Base-by-base conservation (phyloP, 2,888 invertebrate species). In the Trachelus stipa region DNA sequence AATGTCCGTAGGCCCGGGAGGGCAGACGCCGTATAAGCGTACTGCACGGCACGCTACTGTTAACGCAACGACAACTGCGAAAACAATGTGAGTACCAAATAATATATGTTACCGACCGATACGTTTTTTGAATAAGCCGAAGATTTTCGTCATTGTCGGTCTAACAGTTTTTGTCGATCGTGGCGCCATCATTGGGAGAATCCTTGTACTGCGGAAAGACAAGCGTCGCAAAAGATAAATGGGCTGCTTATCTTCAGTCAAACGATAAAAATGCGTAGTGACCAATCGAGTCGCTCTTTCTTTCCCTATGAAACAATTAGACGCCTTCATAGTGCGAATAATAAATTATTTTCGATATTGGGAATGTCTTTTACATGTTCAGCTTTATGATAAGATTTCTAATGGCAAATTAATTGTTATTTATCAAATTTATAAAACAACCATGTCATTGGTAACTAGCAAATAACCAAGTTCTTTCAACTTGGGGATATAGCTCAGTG, bases 401-500 rank as follows among this genome's bases (percentile, higher is more conserved):
- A 56, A 56, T 56, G 23, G 2, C 9, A 23, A 9, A 23, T 3
- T 35, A 12, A 23, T 56, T 23, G 23, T 6, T 15, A 40, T 40
- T 15, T 2, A 40, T 15, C 40, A 1, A 56, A 23, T 56, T 23
- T 23, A 9, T 23, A 11, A 56, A 9, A 40, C 2, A 56, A 0
- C 23, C 23, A 4, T 4, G 56, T 56, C 23, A 9, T 23, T 23
- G 1, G 2, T 56, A 23, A 56, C 23, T 9, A 0, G 9, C 6
- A 56, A 23, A 56, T 23, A 23, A 9, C 0, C 0, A 9, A 9
- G 0, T 23, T 23, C 56, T 56, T 23, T 56, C 56, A 23, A 56
- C 34, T 31, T 85, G 94, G 94, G 94, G 94, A 93, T 94, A 94
- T 94, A 94, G 94, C 94, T 94, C 94, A 94, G 94, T 94, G 94